phyloP scores from a whole-genome alignment of 2,113 vertebrate species.

The Hemicordylus capensis region DNA sequence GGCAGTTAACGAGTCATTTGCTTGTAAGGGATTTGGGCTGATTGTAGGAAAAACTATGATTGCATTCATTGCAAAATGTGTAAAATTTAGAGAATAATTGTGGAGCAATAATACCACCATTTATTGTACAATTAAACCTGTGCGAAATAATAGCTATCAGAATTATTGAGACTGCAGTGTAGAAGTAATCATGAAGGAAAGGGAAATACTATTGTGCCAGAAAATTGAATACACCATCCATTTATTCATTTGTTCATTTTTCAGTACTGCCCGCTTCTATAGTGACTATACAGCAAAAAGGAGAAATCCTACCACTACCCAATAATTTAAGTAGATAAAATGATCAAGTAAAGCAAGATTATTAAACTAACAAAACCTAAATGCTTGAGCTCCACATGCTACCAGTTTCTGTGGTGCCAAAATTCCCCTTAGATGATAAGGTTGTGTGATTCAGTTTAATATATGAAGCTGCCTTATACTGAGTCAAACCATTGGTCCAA shows the following conservation, averaged over 20 bases:
- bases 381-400: not conserved
- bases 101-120: conserved; percentile 7
- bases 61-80: conserved; percentile 24
- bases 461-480: not conserved
- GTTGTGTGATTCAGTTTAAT: not conserved
- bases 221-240: not conserved
- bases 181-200: conserved; percentile 1
- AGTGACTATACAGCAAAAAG: not conserved
- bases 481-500: too few species aligned
- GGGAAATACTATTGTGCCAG: conserved; percentile 1
- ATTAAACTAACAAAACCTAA: not conserved
- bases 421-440: not conserved
- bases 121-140: conserved; percentile 34
- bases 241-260: not conserved
- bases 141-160: conserved; percentile 25
- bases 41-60: conserved; percentile 40
- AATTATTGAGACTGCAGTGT: conserved; percentile 22
- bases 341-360: not conserved
- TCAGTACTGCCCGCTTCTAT: not conserved
- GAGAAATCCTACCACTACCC: too few species aligned
- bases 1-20: conserved; percentile 30
- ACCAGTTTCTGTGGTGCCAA: not conserved
- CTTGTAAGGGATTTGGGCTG: conserved; percentile 42
- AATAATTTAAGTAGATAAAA: not conserved
- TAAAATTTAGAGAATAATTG: conserved; percentile 24